A percentile compares a stretch with the other conserved stretches of the same genome.
Conservation (phyloP, 2,797 vertebrate species). For the Salarias fasciatus region DNA sequence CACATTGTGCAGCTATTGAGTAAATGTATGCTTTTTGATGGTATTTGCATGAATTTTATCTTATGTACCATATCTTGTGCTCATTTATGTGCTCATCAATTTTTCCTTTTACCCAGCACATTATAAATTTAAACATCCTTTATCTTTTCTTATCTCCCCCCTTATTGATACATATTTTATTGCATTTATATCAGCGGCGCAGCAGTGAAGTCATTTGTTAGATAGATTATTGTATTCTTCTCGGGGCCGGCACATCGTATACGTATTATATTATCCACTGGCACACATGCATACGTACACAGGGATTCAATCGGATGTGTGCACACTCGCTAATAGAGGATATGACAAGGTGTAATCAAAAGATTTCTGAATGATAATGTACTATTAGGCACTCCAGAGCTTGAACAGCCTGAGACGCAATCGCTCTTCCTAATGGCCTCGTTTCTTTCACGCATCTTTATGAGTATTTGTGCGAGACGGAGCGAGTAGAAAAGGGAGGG, state of each 20-base stretch:
- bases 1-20: too few species aligned
- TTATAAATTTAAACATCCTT: too few species aligned
- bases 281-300: neutral
- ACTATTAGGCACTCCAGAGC: constrained; percentile 42
- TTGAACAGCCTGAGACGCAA: constrained; percentile 35
- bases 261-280: neutral
- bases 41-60: too few species aligned
- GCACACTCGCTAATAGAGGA: constrained; percentile 16
- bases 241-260: neutral
- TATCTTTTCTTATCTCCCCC: constrained; percentile 9
- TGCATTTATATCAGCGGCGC: constrained; percentile 55
- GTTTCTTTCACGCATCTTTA: constrained; percentile 37
- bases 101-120: too few species aligned
- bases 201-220: constrained; percentile 49
- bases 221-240: constrained; percentile 45
- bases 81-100: too few species aligned
- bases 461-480: constrained; percentile 4
- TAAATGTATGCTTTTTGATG: too few species aligned
- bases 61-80: too few species aligned
- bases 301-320: neutral
- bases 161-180: constrained; percentile 48
- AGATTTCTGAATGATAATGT: constrained; percentile 51
- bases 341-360: constrained; percentile 61
- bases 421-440: constrained; percentile 49
- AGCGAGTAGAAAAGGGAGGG: constrained; percentile 1